Evolutionary conservation across 2,113 vertebrate genomes (phyloP).

Genomic region (Cacatua alba): DNA sequence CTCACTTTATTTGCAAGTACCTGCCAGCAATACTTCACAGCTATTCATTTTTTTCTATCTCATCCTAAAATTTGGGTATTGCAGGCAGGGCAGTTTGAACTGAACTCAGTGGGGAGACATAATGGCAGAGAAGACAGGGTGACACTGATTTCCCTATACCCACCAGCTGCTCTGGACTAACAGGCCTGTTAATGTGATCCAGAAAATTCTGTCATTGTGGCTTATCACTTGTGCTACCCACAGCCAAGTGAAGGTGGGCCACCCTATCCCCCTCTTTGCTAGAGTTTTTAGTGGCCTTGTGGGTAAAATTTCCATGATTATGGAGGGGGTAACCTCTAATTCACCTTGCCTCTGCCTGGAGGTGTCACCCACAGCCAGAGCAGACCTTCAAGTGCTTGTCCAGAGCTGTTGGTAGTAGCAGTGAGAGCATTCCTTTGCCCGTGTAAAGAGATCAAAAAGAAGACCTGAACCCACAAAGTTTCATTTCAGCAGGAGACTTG

Average conservation of each 20-base stretch:
- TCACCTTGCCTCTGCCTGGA: not conserved
- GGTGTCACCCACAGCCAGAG: not conserved
- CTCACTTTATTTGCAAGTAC: not conserved
- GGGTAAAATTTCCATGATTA: not conserved
- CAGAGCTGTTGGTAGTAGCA: not conserved
- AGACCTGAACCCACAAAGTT: not conserved
- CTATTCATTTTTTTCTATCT: not conserved
- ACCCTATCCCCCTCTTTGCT: not conserved
- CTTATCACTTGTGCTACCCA: not conserved
- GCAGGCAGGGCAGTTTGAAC: not conserved
- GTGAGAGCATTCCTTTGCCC: not conserved
- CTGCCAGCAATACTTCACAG: not conserved
- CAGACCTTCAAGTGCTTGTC: not conserved
- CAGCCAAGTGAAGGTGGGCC: not conserved
- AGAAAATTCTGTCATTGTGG: not conserved
- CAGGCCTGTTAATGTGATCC: not conserved
- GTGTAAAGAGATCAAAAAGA: not conserved
- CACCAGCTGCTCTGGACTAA: not conserved
- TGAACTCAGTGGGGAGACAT: not conserved
- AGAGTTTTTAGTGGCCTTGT: not conserved
- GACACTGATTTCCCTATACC: not conserved
- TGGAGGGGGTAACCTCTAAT: not conserved
- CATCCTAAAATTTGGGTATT: not conserved
- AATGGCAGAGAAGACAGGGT: not conserved
- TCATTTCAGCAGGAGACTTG: not conserved